phyloP scores from a whole-genome alignment of 2,797 vertebrate species.

The Carcharodon carcharias region DNA sequence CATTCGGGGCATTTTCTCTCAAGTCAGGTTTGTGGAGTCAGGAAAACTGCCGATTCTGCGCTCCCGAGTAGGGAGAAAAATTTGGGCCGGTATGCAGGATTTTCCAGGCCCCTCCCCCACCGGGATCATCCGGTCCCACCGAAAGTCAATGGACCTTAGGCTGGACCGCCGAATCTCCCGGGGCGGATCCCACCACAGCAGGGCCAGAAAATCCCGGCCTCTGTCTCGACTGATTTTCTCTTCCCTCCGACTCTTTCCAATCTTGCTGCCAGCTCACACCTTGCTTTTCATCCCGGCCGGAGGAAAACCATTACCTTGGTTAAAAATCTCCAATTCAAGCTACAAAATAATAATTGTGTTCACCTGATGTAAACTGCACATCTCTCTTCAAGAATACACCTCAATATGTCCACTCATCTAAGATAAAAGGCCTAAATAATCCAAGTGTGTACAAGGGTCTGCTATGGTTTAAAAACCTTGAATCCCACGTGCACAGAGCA shows the following conservation, averaged over 20 bases:
- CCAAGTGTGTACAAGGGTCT: too few species aligned
- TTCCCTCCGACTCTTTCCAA: background rate
- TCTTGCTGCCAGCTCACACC: background rate
- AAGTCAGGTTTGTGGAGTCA: too few species aligned
- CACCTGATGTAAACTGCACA: background rate
- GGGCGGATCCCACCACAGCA: too few species aligned
- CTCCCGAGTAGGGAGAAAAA: background rate
- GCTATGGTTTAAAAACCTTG: background rate
- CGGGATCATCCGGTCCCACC: too few species aligned
- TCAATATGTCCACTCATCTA: background rate
- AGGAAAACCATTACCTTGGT: background rate
- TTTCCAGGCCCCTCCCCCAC: too few species aligned
- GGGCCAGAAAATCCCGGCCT: too few species aligned
- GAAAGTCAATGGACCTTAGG: too few species aligned
- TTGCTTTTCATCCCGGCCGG: background rate
- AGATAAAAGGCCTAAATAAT: background rate
- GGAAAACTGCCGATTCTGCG: background rate
- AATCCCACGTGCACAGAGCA: background rate
- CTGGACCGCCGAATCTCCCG: too few species aligned
- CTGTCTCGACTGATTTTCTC: background rate
- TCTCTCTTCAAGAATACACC: background rate
- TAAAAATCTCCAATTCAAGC: background rate
- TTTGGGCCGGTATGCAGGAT: background rate
- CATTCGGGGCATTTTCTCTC: too few species aligned
- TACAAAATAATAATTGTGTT: background rate